Conservation (phyloP, 2,797 vertebrate genomes). For the Silurus lanzhouensis region DNA sequence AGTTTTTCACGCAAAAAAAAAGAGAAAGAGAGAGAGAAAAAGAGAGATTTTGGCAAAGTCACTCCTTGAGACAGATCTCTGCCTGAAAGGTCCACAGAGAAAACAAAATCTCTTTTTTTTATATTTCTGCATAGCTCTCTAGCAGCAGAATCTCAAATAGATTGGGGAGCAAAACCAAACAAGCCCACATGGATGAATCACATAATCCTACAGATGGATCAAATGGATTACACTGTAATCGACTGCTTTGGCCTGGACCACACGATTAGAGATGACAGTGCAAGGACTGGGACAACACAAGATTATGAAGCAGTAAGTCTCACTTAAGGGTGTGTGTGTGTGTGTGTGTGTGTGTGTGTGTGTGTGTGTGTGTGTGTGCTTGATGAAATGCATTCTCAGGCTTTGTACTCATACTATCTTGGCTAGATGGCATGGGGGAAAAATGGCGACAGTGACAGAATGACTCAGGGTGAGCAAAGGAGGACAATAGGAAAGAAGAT, state of each 20-base stretch:
- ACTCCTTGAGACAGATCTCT: conserved; percentile 75
- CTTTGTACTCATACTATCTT: conserved; percentile 65
- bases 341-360: conserved; percentile 43
- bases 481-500: conserved; percentile 26
- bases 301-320: conserved; percentile 40
- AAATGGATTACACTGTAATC: conserved; percentile 37
- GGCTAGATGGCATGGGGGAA: conserved; percentile 21
- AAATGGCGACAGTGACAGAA: conserved; percentile 24
- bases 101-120: conserved; percentile 65
- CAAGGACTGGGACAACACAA: conserved; percentile 32
- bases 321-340: conserved; percentile 32
- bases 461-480: background rate
- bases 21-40: conserved; percentile 38
- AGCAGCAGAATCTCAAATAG: conserved; percentile 85
- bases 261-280: conserved; percentile 20
- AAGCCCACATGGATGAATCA: conserved; percentile 52
- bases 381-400: conserved; percentile 60
- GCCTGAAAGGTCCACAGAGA: conserved; percentile 72
- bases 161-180: conserved; percentile 60
- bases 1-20: conserved; percentile 78
- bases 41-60: conserved; percentile 88
- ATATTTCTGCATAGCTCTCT: conserved; percentile 92
- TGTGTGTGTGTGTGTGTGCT: conserved; percentile 57
- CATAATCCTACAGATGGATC: conserved; percentile 38
- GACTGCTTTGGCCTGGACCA: conserved; percentile 40